Evolutionary conservation across 30 jellyfish, hydroid and myxozoan species (phyloP), one percentile per base, ranked within the genome.

Genomic region (Turritopsis dohrnii): DNA sequence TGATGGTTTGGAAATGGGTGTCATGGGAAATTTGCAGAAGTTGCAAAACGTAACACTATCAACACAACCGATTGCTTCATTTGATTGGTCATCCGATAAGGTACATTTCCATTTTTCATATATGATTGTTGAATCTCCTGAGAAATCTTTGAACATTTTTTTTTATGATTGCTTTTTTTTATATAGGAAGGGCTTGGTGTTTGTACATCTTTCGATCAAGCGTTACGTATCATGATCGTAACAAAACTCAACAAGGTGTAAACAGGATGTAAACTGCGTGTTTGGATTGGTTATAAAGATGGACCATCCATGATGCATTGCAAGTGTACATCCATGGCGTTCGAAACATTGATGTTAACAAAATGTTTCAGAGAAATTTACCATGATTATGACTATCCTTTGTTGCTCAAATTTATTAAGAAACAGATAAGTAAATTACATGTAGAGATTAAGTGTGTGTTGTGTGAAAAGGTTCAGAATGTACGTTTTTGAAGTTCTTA

Each of bases 21-120:
- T 91, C 22, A 91, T 91, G 94, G 97, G 97, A 19, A 72, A 94
- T 24, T 21, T 87, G 26, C n/a, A 88, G 25, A 71, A 82, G 88
- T 75, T 91, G 7, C 97, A 91, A 84, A 87, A 87, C 53, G 86
- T 89, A 8, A 81, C 94, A 8, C 66, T 91, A 23, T 87, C 97
- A 74, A 83, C 96, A 20, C 97, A 91, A 75, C 96, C 96, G 7
- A 89, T 89, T 19, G 95, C 90, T 52, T 89, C 96, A 0, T 89
- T 89, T 76, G 96, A 89, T 71, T 89, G 96, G 96, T 84, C 90
- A 28, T 88, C 96, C 21, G 97, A 90, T 74, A 90, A 86, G 93
- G 95, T 90, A 82, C 9, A 23, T 31, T 16, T 9, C 22, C 41
- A 71, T 9, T 16, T 41, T n/a, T 9, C 22, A 18, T 71, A n/a